These are phyloP conservation scores for Drosophila sp. DNA, from an alignment of 1,140 invertebrate genomes.

Conservation along the genomic window DNA sequence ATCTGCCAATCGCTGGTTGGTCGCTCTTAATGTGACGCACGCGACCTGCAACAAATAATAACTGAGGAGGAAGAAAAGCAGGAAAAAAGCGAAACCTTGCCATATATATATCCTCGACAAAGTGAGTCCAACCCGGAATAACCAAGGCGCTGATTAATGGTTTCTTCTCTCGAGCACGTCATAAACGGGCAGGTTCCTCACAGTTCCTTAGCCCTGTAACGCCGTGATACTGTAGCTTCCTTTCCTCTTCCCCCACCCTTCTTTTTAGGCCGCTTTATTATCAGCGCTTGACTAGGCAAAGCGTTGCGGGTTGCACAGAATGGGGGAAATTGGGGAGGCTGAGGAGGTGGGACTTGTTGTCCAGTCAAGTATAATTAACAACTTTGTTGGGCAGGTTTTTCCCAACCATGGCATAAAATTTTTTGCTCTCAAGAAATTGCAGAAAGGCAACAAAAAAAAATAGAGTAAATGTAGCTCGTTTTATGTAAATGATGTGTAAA, in stretches of 20 bases:
- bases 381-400: slow-evolving; percentile 72
- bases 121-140: background rate
- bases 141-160: slow-evolving; percentile 73
- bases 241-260: background rate
- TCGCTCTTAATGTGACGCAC: slow-evolving; percentile 53
- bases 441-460: too few species aligned
- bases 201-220: slow-evolving; percentile 22
- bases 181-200: slow-evolving; percentile 64
- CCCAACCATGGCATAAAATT: background rate
- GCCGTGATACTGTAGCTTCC: background rate
- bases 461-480: slow-evolving; percentile 57
- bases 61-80: slow-evolving; percentile 2
- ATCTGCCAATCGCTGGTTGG: slow-evolving; percentile 55
- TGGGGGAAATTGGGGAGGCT: background rate
- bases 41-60: slow-evolving; percentile 57
- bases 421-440: slow-evolving; percentile 62
- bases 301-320: background rate
- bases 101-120: background rate
- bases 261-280: slow-evolving; percentile 42
- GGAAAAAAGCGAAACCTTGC: slow-evolving; percentile 40
- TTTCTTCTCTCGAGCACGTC: slow-evolving; percentile 65
- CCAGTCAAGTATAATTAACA: slow-evolving; percentile 84
- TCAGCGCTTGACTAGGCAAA: slow-evolving; percentile 53
- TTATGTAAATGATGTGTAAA: slow-evolving; percentile 83
- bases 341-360: slow-evolving; percentile 37